phyloP scores from a whole-genome alignment of 35 echinoderm and acorn worm genomes.

The Chiridota heheva region DNA sequence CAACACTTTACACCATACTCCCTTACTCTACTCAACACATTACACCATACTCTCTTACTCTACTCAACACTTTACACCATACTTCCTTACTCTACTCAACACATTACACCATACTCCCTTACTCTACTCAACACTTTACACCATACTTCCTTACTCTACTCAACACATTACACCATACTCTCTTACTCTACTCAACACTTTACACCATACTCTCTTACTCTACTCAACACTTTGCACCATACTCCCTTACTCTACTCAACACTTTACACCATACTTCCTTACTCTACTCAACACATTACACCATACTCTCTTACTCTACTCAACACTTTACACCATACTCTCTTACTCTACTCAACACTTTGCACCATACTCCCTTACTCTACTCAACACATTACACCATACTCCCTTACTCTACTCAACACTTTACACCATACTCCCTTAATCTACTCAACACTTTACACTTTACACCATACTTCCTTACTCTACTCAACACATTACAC shows the following conservation, averaged over 20 bases:
- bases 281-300: conserved; percentile 43
- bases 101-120: conserved; percentile 17
- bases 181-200: conserved; percentile 40
- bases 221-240: conserved; percentile 40
- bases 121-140: conserved; percentile 45
- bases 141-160: conserved; percentile 28
- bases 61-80: conserved; percentile 21
- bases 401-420: conserved; percentile 34
- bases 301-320: conserved; percentile 28
- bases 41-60: too few species aligned
- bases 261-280: conserved; percentile 19
- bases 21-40: conserved; percentile 44
- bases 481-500: conserved; percentile 52
- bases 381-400: conserved; percentile 39
- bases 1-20: conserved; percentile 40
- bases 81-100: conserved; percentile 33
- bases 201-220: conserved; percentile 18
- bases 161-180: conserved; percentile 37
- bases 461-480: conserved; percentile 19
- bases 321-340: conserved; percentile 40
- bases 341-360: conserved; percentile 40
- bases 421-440: conserved; percentile 21
- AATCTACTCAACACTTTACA: conserved; percentile 50
- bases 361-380: conserved; percentile 15
- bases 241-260: conserved; percentile 34